Percentiles rank a stretch among this genome's conserved stretches.
Conservation (phyloP, 2,888 invertebrate genomes). For the Atethmia centrago region DNA sequence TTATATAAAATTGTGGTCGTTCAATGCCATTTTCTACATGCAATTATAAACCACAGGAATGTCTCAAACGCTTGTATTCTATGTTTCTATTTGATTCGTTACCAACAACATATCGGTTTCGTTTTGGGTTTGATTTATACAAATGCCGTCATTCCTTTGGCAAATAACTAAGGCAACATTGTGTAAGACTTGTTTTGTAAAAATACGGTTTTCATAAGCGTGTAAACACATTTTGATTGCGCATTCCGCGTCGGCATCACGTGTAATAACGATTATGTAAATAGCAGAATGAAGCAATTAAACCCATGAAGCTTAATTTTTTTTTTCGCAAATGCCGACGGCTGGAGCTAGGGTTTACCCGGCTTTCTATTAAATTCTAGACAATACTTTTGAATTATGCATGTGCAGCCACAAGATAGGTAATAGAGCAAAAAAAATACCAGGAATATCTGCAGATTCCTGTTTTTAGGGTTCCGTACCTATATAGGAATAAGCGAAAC, state of each 20-base stretch:
- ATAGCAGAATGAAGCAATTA: conserved; percentile 74
- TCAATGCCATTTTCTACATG: background rate
- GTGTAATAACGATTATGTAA: conserved; percentile 70
- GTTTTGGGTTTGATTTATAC: conserved; percentile 18
- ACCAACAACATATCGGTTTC: background rate
- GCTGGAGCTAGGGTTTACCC: conserved; percentile 37
- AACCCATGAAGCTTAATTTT: conserved; percentile 58
- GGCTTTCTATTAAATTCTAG: background rate
- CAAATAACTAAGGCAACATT: conserved; percentile 34
- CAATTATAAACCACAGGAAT: background rate
- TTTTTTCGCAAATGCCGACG: conserved; percentile 69
- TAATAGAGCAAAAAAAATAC: too few species aligned
- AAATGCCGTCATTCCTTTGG: conserved; percentile 34
- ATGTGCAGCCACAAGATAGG: background rate
- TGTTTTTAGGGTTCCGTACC: too few species aligned
- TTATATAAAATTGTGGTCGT: background rate
- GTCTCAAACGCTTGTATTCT: background rate
- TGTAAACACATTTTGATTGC: conserved; percentile 58
- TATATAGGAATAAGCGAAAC: too few species aligned
- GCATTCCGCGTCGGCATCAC: conserved; percentile 48
- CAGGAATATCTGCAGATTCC: too few species aligned
- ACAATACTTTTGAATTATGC: background rate
- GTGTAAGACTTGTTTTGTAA: conserved; percentile 43
- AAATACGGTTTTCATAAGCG: conserved; percentile 53
- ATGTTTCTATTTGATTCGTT: conserved; percentile 5